Conservation (phyloP, 1,140 invertebrate genomes). For the Trissolcus basalis region DNA sequence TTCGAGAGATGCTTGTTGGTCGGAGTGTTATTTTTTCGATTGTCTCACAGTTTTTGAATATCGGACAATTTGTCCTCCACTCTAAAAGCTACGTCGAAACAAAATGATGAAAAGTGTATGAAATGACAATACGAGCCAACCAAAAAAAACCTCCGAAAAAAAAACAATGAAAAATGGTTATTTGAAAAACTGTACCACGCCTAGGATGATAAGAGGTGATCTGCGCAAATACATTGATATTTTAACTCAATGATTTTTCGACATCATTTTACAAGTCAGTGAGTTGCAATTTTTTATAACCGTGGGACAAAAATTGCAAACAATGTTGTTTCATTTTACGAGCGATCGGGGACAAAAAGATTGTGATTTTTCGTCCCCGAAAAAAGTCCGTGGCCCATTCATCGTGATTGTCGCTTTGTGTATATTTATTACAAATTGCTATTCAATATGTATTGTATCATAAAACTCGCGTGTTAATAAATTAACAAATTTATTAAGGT, state of each 20-base stretch:
- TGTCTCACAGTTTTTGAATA: not conserved
- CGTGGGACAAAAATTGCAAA: too few relatives aligned
- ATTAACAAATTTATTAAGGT: not conserved
- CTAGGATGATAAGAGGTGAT: too few relatives aligned
- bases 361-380: not conserved
- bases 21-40: slow-evolving; percentile 2
- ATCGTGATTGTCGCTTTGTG: not conserved
- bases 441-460: not conserved
- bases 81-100: not conserved
- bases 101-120: slow-evolving; percentile 20
- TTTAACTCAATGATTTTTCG: too few relatives aligned
- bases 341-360: not conserved
- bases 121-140: slow-evolving; percentile 31
- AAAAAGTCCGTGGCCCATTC: not conserved
- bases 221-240: too few relatives aligned
- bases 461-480: slow-evolving; percentile 13
- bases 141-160: slow-evolving; percentile 1
- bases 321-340: not conserved
- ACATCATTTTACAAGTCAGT: too few relatives aligned
- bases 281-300: not conserved
- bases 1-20: not conserved
- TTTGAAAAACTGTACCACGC: not conserved
- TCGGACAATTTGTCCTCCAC: not conserved
- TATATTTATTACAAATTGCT: not conserved
- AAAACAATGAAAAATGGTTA: slow-evolving; percentile 7